Conservation (phyloP, 2,797 vertebrate species). For the Sebastiscus albofasciatus region DNA sequence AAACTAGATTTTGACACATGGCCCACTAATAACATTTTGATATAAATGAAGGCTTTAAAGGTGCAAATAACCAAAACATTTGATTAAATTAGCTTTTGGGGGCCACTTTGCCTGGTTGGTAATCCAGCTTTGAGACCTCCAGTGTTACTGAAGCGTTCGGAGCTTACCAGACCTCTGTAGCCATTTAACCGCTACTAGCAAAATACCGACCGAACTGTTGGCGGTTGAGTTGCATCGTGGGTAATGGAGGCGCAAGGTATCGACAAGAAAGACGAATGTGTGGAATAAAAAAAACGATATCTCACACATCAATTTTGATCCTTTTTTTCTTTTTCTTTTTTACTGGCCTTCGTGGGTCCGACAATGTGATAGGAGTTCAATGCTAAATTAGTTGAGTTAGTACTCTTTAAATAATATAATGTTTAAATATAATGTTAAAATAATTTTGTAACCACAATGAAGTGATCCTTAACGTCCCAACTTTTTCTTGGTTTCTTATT, state of each 20-base stretch:
- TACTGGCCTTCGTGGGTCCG: not conserved
- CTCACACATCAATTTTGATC: not conserved
- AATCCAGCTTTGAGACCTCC: not conserved
- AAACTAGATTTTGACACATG: not conserved
- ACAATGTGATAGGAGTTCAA: not conserved
- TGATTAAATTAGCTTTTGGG: not conserved
- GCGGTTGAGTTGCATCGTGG: not conserved
- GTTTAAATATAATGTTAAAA: conserved; percentile 14
- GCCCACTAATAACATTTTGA: not conserved
- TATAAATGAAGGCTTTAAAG: not conserved
- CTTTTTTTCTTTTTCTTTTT: no score
- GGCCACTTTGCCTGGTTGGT: not conserved
- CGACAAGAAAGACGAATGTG: not conserved
- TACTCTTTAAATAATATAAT: not conserved
- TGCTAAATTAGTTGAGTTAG: not conserved
- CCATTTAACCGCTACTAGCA: not conserved
- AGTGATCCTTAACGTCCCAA: no score
- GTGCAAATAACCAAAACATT: not conserved
- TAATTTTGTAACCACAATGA: not conserved
- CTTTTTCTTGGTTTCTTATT: not conserved
- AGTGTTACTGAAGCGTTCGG: not conserved
- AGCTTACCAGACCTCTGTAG: not conserved
- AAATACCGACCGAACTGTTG: not conserved
- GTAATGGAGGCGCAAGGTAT: not conserved
- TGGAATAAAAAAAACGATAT: not conserved